Conservation (phyloP, 2,888 invertebrate genomes). For the Spatulosminthurus flaviceps region DNA sequence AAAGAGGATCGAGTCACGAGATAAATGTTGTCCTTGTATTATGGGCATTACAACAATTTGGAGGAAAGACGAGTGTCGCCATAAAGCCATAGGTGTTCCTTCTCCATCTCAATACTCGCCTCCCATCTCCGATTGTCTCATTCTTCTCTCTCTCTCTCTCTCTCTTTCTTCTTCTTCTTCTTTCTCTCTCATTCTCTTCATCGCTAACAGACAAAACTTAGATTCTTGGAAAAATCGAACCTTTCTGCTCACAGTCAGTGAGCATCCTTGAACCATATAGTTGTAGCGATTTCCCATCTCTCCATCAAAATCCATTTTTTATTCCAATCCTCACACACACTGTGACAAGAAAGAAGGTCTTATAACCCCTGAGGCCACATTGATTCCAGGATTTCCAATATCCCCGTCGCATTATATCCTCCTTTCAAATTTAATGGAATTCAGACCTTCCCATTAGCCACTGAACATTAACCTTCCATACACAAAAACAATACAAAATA, state of each 20-base stretch:
- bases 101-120: conserved; percentile 54
- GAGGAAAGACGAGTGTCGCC: conserved; percentile 63
- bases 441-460: no score
- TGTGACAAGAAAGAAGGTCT: neutral
- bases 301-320: conserved; percentile 9
- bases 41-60: conserved; percentile 5
- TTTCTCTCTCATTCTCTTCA: conserved; percentile 24
- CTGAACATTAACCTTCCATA: no score
- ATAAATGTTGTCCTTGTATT: no score
- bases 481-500: no score
- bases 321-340: neutral
- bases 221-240: neutral
- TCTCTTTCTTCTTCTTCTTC: conserved; percentile 31
- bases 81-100: conserved; percentile 64
- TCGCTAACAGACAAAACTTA: neutral
- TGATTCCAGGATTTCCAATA: no score
- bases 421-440: no score
- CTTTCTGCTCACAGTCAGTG: neutral
- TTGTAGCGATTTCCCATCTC: neutral
- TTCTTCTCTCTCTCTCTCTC: neutral
- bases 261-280: conserved; percentile 4
- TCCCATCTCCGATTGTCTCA: conserved; percentile 63
- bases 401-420: no score
- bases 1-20: no score
- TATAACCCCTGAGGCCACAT: no score